Evolutionary conservation across 2,888 invertebrate species (phyloP).

Genomic region (Ceramica pisi): DNA sequence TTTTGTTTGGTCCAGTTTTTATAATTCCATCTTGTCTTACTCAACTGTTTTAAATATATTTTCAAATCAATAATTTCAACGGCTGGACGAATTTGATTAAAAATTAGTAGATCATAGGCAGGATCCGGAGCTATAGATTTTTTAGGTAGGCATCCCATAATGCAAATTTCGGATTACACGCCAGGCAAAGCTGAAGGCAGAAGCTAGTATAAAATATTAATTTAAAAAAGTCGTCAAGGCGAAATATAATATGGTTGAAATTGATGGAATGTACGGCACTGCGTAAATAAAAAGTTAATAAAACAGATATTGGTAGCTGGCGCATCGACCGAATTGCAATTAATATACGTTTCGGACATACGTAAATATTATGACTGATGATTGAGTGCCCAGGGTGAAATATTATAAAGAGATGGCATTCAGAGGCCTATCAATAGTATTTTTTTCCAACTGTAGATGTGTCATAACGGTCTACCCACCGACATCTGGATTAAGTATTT

Average conservation of each 20-base stretch:
- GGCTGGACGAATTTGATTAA: too few species aligned
- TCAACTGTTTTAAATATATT: too few species aligned
- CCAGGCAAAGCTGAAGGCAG: background rate
- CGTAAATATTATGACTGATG: constrained; percentile 19
- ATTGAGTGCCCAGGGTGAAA: constrained; percentile 1
- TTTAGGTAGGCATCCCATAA: too few species aligned
- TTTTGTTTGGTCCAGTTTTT: too few species aligned
- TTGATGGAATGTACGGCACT: background rate
- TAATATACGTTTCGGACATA: constrained; percentile 10
- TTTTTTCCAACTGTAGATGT: too few species aligned
- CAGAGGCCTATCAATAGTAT: too few species aligned
- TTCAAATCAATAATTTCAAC: too few species aligned
- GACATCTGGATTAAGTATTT: too few species aligned
- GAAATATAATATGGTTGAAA: background rate
- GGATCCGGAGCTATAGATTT: too few species aligned
- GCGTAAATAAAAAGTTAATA: constrained; percentile 23
- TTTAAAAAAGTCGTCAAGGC: background rate
- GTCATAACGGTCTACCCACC: too few species aligned
- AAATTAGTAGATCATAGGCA: too few species aligned
- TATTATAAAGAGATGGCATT: background rate
- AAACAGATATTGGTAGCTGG: background rate
- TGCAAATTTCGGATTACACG: background rate
- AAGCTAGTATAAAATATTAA: background rate
- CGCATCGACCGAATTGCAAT: constrained; percentile 20
- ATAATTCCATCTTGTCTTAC: too few species aligned